Evolutionary conservation across 2,113 vertebrate species (phyloP), one percentile per base, ranked within the genome.

Genomic region (Porphyrio hochstetteri): DNA sequence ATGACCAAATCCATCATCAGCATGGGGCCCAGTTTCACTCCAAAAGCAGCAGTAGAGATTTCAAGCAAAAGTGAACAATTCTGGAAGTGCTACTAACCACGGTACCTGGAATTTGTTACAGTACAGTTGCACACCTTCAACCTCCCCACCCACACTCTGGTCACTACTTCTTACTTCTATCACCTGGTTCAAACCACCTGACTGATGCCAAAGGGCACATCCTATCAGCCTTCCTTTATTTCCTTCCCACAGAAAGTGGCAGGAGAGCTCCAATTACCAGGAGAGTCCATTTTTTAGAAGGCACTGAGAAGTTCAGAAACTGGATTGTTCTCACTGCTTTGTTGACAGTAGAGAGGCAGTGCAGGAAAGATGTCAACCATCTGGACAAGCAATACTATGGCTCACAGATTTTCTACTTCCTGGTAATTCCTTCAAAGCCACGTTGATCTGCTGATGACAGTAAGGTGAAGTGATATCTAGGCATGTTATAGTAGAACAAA

Each of bases 81-180:
- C 27, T 59, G 40, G 33, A 50, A 78, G 13, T 2, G 1, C 16
- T 28, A 29, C 27, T 44, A 70, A 65, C 50, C 11, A 52, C 4
- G 24, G 33, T 5, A 3, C 19, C 44, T 40, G 29, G 20, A 94
- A 69, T 60, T 75, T 19, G 3, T 42, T 44, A 65, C 0, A 0
- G 33, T 16, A 67, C 0, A 1, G 20, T 2, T 80, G 19, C 42
- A 44, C 14, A 83, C 20, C 59, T 92, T 48, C 40, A 60, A 7
- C 15, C 27, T 61, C 16, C 14, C 13, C 20, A 63, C 13, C 5
- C 0, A 2, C 23, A 16, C 6, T 59, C 42, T 42, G 42, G n/a
- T 53, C 42, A 68, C 10, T 48, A n/a, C 36, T 84, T 77, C 46
- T 60, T 48, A n/a, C 36, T 84, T 77, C 46, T 60, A 53, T 52